Conservation (phyloP, 2,113 vertebrate species). For the Ondatra zibethicus region DNA sequence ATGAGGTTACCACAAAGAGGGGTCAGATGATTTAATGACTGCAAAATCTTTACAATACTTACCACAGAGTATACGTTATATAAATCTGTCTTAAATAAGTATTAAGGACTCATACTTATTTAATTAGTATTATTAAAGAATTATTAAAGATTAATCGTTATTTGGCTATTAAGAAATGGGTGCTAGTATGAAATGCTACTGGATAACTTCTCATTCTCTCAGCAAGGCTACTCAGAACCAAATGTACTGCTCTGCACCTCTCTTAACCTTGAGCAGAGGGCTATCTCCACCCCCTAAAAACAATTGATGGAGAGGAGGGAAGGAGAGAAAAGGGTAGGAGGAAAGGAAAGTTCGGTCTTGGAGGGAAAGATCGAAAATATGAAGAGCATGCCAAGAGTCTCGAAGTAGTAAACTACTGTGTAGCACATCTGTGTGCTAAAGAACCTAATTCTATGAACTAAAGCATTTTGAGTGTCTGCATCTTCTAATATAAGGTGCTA, state of each 20-base stretch:
- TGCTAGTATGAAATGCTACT: not conserved
- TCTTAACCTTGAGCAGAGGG: not conserved
- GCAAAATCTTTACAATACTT: not conserved
- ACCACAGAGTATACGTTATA: not conserved
- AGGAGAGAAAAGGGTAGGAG: not conserved
- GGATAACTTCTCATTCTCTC: not conserved
- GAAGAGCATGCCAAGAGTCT: not conserved
- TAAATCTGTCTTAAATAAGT: not conserved
- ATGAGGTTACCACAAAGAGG: not conserved
- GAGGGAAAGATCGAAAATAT: not conserved
- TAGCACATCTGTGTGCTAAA: not conserved
- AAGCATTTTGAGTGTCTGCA: not conserved
- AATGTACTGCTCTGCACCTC: not conserved
- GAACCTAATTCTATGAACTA: not conserved
- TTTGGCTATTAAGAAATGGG: not conserved
- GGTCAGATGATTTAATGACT: not conserved
- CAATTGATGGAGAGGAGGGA: not conserved
- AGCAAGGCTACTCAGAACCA: not conserved
- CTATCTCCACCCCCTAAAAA: not conserved
- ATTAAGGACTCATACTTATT: not conserved
- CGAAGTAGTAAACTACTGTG: rapidly evolving
- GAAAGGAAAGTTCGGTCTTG: not conserved
- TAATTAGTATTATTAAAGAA: not conserved
- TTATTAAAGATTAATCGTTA: not conserved
- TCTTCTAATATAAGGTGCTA: not conserved